Evolutionary conservation across 2,113 vertebrate genomes (phyloP).

Genomic region (Nothocercus julius): DNA sequence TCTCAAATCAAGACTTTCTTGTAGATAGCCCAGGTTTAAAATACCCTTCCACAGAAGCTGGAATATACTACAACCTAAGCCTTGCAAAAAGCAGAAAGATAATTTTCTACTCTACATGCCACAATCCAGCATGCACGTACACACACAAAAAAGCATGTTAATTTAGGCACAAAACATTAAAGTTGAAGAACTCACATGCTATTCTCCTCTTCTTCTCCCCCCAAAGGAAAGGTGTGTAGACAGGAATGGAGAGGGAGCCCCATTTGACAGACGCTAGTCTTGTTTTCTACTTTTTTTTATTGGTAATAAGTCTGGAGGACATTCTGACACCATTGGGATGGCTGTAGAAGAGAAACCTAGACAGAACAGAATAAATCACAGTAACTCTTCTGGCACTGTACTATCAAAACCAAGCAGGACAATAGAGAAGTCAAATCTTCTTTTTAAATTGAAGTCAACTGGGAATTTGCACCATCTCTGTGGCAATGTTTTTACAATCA

Average conservation of each 20-base stretch:
- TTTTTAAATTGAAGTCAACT: background rate
- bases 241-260: slow-evolving; percentile 43
- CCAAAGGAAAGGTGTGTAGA: slow-evolving; percentile 39
- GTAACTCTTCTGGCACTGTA: background rate
- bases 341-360: slow-evolving; percentile 14
- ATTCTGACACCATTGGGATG: background rate
- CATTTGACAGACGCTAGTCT: slow-evolving; percentile 45
- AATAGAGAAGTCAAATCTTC: background rate
- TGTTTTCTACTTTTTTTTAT: slow-evolving; percentile 4
- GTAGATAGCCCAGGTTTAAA: background rate
- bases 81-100: background rate
- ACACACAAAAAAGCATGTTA: background rate
- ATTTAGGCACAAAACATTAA: background rate
- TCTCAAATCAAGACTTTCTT: background rate
- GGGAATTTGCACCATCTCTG: background rate
- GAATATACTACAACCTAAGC: background rate
- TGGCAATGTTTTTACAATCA: background rate
- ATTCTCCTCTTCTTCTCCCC: slow-evolving; percentile 46
- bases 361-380: slow-evolving; percentile 4
- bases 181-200: slow-evolving; percentile 55
- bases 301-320: background rate
- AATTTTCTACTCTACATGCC: too few species aligned
- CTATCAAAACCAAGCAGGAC: background rate
- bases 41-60: background rate
- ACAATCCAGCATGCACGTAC: background rate